These are phyloP conservation scores for Hippasteria phrygiana DNA, from an alignment of 53 echinoderm and acorn worm genomes.

Conservation along the genomic window DNA sequence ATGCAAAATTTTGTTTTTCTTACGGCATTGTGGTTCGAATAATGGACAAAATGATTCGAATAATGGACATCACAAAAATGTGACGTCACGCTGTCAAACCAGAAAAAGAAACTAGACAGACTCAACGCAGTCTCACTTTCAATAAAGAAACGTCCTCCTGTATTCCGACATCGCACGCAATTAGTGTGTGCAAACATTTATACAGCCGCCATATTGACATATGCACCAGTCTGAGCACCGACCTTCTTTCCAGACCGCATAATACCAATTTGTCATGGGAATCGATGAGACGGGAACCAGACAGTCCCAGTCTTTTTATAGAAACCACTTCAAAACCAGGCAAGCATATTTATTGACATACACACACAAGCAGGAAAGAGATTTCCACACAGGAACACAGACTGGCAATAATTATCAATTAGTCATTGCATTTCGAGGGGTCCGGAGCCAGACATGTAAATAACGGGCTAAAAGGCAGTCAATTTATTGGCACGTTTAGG, in stretches of 20 bases:
- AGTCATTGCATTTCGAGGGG: slow-evolving; percentile 1
- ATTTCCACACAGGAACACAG: neutral
- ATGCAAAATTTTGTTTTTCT: neutral
- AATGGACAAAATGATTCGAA: neutral
- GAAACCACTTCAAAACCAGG: neutral
- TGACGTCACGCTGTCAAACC: neutral
- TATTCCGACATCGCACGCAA: neutral
- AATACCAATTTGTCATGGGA: neutral
- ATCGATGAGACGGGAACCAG: no score
- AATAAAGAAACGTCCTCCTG: neutral
- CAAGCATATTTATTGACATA: slow-evolving; percentile 16
- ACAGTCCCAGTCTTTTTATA: neutral
- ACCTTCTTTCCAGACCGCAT: neutral
- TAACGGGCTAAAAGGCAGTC: neutral
- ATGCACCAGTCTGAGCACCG: neutral
- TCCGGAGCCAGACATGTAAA: slow-evolving; percentile 35
- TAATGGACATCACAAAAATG: neutral
- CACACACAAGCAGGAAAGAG: neutral
- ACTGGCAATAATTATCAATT: slow-evolving; percentile 37
- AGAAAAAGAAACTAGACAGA: neutral
- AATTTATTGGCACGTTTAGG: neutral
- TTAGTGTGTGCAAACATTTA: slow-evolving; percentile 35
- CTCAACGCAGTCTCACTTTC: neutral
- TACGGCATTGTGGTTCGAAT: neutral
- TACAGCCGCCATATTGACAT: neutral